Conservation (phyloP, 2,113 vertebrate genomes). For the Nannospalax galili region DNA sequence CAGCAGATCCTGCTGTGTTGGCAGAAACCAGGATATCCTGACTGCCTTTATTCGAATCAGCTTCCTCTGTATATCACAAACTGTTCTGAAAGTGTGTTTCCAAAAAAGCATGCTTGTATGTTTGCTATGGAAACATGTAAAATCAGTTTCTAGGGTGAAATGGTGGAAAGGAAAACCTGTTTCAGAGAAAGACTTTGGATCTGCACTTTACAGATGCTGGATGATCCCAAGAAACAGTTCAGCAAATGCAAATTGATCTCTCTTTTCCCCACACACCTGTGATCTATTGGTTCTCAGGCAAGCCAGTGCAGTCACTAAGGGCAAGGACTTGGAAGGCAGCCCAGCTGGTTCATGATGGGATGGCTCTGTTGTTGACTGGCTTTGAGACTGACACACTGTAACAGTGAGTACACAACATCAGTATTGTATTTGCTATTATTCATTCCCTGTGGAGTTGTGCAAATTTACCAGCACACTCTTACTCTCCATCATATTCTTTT, state of each 20-base stretch:
- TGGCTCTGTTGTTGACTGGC: neutral
- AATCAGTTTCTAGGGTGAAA: slow-evolving; percentile 47
- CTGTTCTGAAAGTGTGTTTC: slow-evolving; percentile 9
- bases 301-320: neutral
- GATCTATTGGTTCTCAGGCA: neutral
- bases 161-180: neutral
- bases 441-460: neutral
- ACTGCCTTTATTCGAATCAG: slow-evolving; percentile 38
- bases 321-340: neutral
- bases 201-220: neutral
- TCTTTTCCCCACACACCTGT: neutral
- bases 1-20: slow-evolving; percentile 7
- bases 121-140: neutral
- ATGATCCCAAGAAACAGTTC: slow-evolving; percentile 5
- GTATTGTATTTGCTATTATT: neutral
- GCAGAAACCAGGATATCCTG: slow-evolving; percentile 34
- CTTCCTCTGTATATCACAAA: slow-evolving; percentile 17
- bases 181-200: slow-evolving; percentile 13
- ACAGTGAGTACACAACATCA: neutral
- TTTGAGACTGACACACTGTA: slow-evolving; percentile 4
- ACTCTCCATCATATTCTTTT: neutral
- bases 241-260: neutral
- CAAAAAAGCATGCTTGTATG: neutral
- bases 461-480: slow-evolving; percentile 1
- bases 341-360: neutral